Percentiles rank a stretch among this genome's conserved stretches.
Evolutionary conservation across 2,888 invertebrate genomes (phyloP).

Genomic region (Sepioteuthis lessoniana): DNA sequence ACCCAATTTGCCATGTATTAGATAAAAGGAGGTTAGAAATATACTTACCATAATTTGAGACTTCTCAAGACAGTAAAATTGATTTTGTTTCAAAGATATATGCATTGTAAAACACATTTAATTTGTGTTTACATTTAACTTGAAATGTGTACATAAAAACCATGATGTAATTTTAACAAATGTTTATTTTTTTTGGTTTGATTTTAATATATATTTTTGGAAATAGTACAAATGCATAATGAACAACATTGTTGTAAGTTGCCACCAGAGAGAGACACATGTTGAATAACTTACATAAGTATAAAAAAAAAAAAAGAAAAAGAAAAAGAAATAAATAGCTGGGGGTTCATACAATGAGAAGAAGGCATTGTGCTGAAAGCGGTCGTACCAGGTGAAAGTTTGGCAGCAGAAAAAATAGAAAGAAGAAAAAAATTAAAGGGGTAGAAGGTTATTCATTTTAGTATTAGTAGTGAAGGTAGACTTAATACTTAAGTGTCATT

Average conservation of each 20-base stretch:
- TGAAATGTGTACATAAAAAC: background rate
- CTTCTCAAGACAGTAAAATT: too few relatives aligned
- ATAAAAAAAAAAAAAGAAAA: background rate
- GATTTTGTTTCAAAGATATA: background rate
- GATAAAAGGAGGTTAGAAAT: background rate
- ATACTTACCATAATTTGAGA: background rate
- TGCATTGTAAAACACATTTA: background rate
- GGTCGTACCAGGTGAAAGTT: background rate
- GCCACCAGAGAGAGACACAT: background rate
- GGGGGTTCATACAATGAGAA: too few relatives aligned
- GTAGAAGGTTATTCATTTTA: background rate
- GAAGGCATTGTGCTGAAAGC: background rate
- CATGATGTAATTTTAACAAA: background rate
- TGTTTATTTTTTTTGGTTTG: too few relatives aligned
- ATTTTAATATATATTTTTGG: too few relatives aligned
- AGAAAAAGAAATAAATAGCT: too few relatives aligned
- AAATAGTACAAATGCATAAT: constrained; percentile 6
- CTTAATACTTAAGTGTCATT: constrained; percentile 16
- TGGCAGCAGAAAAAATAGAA: background rate
- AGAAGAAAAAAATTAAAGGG: background rate
- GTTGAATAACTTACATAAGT: background rate
- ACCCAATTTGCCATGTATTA: background rate
- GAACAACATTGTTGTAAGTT: background rate
- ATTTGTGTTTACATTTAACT: background rate
- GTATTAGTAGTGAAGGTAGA: background rate